A percentile compares a stretch with the other conserved stretches of the same genome.
Evolutionary conservation across 2,113 vertebrate species (phyloP).

Genomic region (Rana temporaria): DNA sequence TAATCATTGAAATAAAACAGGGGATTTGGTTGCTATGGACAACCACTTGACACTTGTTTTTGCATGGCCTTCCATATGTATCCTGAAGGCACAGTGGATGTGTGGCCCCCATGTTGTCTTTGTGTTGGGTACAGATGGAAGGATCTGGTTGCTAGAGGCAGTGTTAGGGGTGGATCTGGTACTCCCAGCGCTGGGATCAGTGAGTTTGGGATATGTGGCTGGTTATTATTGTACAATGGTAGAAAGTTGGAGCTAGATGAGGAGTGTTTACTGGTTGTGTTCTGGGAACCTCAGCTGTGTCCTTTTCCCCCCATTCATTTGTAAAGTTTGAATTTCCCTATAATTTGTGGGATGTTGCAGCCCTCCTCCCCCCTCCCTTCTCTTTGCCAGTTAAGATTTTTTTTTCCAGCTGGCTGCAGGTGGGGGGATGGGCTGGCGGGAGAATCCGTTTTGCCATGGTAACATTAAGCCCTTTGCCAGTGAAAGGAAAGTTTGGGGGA

Average conservation of each 20-base stretch:
- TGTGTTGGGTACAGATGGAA: no score
- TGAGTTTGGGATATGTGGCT: background rate
- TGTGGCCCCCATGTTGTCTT: no score
- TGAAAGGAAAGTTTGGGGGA: conserved; percentile 60
- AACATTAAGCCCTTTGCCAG: conserved; percentile 57
- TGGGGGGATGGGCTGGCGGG: conserved; percentile 20
- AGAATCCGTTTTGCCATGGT: conserved; percentile 50
- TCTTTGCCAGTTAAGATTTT: conserved; percentile 51
- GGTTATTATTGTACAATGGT: background rate
- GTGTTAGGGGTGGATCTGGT: no score
- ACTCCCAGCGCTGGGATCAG: background rate
- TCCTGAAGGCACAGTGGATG: no score
- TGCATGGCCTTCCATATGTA: no score
- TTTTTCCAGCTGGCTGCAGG: conserved; percentile 14
- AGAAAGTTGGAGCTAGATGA: background rate
- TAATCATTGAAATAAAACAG: no score
- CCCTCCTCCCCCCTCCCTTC: no score
- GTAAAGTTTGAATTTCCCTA: conserved; percentile 52
- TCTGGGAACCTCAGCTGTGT: conserved; percentile 33
- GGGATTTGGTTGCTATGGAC: no score
- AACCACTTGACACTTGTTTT: no score
- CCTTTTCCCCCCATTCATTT: conserved; percentile 25
- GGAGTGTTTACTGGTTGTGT: background rate
- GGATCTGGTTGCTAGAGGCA: no score
- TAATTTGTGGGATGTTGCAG: conserved; percentile 40